Evolutionary conservation across 2,113 vertebrate genomes (phyloP).

Genomic region (Antechinus stuartii): DNA sequence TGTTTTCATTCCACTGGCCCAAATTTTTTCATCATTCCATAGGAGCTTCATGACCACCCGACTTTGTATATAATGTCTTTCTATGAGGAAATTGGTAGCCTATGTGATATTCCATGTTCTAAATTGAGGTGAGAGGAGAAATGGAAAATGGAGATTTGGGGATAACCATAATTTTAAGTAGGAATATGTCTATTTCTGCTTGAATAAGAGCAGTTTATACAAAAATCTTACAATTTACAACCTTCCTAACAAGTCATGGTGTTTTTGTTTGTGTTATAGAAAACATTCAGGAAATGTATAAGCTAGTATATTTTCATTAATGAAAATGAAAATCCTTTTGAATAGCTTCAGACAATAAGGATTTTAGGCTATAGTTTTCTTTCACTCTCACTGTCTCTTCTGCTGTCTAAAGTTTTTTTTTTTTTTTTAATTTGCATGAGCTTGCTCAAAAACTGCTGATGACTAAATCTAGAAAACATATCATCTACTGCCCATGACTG

Average conservation of each 20-base stretch:
- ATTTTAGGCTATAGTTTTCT: constrained; percentile 65
- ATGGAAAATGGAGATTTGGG: not conserved
- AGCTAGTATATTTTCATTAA: constrained; percentile 33
- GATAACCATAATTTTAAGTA: not conserved
- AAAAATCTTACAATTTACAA: constrained; percentile 39
- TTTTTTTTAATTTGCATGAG: constrained; percentile 82
- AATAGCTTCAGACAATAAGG: constrained; percentile 43
- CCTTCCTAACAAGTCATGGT: constrained; percentile 40
- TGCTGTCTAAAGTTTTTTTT: constrained; percentile 79
- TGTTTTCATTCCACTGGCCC: not conserved
- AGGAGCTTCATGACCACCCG: not conserved
- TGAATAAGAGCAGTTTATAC: not conserved
- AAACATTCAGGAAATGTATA: constrained; percentile 39
- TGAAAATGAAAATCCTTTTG: constrained; percentile 70
- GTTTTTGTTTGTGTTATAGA: not conserved
- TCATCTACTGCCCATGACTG: constrained; percentile 58
- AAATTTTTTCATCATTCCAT: not conserved
- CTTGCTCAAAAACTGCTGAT: constrained; percentile 76
- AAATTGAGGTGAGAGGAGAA: not conserved
- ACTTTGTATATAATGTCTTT: not conserved
- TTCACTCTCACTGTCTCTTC: constrained; percentile 62
- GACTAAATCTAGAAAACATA: constrained; percentile 71
- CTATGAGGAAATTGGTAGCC: not conserved
- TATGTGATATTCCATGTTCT: not conserved
- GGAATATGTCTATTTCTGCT: not conserved